Percentiles rank a stretch among this genome's conserved stretches.
Conservation (phyloP, 2,797 vertebrate species). For the Geotrypetes seraphini region DNA sequence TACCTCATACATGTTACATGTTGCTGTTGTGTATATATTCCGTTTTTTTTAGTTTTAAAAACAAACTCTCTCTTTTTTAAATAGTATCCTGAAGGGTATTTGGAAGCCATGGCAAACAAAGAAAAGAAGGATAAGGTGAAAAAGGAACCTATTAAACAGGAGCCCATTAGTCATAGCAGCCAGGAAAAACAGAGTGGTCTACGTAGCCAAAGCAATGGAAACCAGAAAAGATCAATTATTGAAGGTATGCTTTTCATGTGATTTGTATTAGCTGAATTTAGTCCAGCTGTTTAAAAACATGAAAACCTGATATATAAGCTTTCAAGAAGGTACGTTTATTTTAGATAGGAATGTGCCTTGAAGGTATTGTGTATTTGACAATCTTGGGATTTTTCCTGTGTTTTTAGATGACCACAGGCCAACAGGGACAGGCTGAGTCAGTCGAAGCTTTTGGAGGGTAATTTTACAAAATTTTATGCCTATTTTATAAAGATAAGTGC, state of each 20-base stretch:
- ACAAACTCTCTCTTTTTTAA: slow-evolving; percentile 7
- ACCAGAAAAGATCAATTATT: slow-evolving; percentile 48
- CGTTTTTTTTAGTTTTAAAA: slow-evolving; percentile 1
- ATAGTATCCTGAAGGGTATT: slow-evolving; percentile 93
- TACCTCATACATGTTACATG: too few species aligned
- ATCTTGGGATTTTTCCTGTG: too few species aligned
- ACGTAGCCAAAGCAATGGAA: slow-evolving; percentile 23
- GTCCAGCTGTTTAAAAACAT: neutral
- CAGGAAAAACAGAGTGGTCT: neutral
- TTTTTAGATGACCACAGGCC: too few species aligned
- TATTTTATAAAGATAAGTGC: too few species aligned
- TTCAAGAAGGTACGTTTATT: neutral
- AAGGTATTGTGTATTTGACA: too few species aligned
- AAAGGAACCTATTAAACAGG: slow-evolving; percentile 54
- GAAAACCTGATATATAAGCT: neutral
- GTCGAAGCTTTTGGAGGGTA: too few species aligned
- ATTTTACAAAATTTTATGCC: too few species aligned
- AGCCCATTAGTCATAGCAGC: slow-evolving; percentile 45
- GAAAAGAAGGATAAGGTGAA: slow-evolving; percentile 77
- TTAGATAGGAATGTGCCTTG: neutral
- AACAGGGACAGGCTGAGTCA: too few species aligned
- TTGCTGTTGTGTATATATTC: too few species aligned
- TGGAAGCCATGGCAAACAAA: slow-evolving; percentile 90
- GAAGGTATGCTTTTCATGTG: slow-evolving; percentile 39
- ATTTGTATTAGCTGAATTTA: neutral